A percentile compares a stretch with the other conserved stretches of the same genome.
Evolutionary conservation across 2,113 vertebrate species (phyloP).

Genomic region (Natator depressus): DNA sequence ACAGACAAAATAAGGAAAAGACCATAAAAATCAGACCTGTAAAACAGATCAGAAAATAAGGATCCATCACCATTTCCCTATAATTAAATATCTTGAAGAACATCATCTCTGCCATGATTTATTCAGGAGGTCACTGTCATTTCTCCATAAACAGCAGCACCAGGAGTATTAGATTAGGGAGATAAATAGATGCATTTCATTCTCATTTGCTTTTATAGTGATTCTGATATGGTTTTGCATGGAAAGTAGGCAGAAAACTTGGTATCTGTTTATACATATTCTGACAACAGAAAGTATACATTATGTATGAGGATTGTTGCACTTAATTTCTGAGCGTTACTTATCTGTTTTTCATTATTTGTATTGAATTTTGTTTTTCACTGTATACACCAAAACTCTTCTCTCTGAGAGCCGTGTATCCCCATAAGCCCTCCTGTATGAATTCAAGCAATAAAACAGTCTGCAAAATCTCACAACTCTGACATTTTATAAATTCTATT

Average conservation of each 20-base stretch:
- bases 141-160: not conserved
- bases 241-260: not conserved
- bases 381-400: not conserved
- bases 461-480: not conserved
- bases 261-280: not conserved
- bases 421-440: accelerated
- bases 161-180: not conserved
- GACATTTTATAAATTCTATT: not conserved
- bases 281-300: not conserved
- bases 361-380: not conserved
- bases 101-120: not conserved
- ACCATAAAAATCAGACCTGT: not conserved
- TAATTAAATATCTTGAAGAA: not conserved
- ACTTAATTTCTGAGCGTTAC: slow-evolving; percentile 15
- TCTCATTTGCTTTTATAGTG: not conserved
- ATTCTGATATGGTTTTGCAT: not conserved
- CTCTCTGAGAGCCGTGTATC: not conserved
- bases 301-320: slow-evolving; percentile 21
- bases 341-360: slow-evolving; percentile 15
- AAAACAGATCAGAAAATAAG: not conserved
- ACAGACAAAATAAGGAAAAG: not conserved
- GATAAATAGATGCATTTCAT: not conserved
- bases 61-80: not conserved
- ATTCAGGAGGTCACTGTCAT: not conserved
- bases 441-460: not conserved